Evolutionary conservation across 1,140 invertebrate genomes (phyloP), one percentile per base, ranked within the genome.

Genomic region (Drosophila teissieri): DNA sequence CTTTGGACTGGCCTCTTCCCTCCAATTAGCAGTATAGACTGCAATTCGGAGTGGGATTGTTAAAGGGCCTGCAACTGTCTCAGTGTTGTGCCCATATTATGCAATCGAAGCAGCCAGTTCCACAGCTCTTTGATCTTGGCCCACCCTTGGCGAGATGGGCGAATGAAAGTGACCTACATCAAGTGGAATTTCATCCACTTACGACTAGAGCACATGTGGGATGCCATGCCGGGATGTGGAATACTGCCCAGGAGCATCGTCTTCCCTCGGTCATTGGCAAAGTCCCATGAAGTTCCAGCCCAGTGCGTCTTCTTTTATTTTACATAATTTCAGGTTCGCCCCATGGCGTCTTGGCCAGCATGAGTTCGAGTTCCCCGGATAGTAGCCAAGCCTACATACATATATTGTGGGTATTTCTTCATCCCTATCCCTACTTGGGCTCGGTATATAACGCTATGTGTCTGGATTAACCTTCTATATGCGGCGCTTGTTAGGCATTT

Each of bases 151-250:
- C 40, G 70, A 56, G 48, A 45, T 57, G 54, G 44, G 78, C 78
- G 78, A 86, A 86, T 82, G 84, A 88, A 89, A 88, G 83, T 88
- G 83, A 89, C 83, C 84, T 88, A 88, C 79, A 88, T 89, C 84
- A 88, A 88, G 83, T 88, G 84, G 82, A 85, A 82, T 78, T 85
- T 63, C 48, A 44, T 77, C 72, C 62, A 75, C 55, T 67, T 67
- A 31, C 31, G 7, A 31, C 31, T 10, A 64, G 51, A 36, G 44
- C 73, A 48, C 73, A 86, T 79, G 48, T 82, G 68, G 62, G 27
- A 40, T 53, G 51, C 60, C 48, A 46, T 51, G 64, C 56, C 58
- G 74, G 75, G 75, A 77, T 44, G 44, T n/a, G 15, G 54, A 53
- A 31, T 53, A 24, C n/a, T 52, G 54, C 39, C 44, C 54, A 76